phyloP scores from a whole-genome alignment of 1,140 invertebrate genomes.

The Anthonomus grandis region DNA sequence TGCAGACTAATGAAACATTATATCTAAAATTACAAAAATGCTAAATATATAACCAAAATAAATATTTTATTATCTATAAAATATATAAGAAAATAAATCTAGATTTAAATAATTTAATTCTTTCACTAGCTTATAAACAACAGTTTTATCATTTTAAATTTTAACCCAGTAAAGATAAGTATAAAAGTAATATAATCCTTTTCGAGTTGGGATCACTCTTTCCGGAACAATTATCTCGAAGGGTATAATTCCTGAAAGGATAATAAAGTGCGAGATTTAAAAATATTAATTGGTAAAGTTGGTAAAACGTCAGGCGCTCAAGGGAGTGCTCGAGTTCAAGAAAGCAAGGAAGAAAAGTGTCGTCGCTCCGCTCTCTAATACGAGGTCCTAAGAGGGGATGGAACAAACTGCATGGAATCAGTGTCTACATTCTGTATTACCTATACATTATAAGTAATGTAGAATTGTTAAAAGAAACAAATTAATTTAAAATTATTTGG shows the following conservation, averaged over 20 bases:
- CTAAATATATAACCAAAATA: background rate
- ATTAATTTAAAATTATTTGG: no score
- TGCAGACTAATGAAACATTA: constrained; percentile 17
- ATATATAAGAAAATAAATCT: background rate
- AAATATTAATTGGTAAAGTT: constrained; percentile 47
- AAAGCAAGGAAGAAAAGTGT: constrained; percentile 30
- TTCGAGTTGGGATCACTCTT: constrained; percentile 22
- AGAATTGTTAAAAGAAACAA: no score
- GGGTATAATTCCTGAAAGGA: constrained; percentile 37
- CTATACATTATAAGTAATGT: no score
- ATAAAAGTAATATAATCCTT: constrained; percentile 17
- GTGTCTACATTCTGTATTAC: no score
- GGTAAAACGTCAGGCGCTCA: constrained; percentile 36
- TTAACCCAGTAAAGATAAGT: constrained; percentile 11
- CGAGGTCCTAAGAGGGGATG: constrained; percentile 15
- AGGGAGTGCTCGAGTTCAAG: constrained; percentile 40
- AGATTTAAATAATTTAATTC: background rate
- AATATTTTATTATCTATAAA: background rate
- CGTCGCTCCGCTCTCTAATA: constrained; percentile 17
- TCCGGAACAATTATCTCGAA: constrained; percentile 31
- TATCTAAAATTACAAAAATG: constrained; percentile 23
- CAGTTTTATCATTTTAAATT: background rate
- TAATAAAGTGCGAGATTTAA: constrained; percentile 41
- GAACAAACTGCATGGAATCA: constrained; percentile 11
- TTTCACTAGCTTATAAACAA: background rate